Conservation (phyloP, 2,113 vertebrate species). For the Mus pahari region DNA sequence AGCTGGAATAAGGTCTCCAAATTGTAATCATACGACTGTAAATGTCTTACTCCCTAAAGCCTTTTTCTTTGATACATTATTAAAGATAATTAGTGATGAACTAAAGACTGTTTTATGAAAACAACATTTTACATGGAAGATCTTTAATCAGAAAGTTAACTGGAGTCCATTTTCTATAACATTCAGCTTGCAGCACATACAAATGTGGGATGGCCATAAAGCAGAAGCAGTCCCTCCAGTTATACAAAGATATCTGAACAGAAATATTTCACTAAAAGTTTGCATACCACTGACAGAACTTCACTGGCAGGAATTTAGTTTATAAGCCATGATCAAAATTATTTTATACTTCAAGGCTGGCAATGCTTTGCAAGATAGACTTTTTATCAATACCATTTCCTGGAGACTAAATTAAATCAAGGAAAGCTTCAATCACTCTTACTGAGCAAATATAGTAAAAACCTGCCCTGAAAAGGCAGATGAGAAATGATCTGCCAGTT, state of each 20-base stretch:
- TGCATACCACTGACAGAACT: background rate
- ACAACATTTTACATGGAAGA: background rate
- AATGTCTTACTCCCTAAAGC: conserved; percentile 20
- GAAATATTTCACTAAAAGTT: conserved; percentile 43
- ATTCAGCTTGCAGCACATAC: background rate
- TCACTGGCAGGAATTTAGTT: conserved; percentile 23
- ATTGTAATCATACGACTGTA: background rate
- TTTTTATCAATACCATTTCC: conserved; percentile 43
- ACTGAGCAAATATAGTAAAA: conserved; percentile 55
- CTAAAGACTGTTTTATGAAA: conserved; percentile 33
- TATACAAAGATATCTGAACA: conserved; percentile 34
- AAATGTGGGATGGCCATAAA: background rate
- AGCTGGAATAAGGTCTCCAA: conserved; percentile 11
- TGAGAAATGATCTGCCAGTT: conserved; percentile 69
- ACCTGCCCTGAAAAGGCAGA: conserved; percentile 10
- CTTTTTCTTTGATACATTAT: conserved; percentile 17
- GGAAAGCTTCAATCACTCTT: background rate
- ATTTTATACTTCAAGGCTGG: conserved; percentile 4
- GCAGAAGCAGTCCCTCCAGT: background rate
- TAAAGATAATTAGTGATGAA: conserved; percentile 39
- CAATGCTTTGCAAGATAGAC: background rate
- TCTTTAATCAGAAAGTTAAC: conserved; percentile 26
- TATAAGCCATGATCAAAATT: conserved; percentile 50
- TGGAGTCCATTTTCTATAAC: conserved; percentile 29
- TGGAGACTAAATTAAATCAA: conserved; percentile 39